Conservation (phyloP, 2,888 invertebrate genomes). For the Eurytoma adleriae region DNA sequence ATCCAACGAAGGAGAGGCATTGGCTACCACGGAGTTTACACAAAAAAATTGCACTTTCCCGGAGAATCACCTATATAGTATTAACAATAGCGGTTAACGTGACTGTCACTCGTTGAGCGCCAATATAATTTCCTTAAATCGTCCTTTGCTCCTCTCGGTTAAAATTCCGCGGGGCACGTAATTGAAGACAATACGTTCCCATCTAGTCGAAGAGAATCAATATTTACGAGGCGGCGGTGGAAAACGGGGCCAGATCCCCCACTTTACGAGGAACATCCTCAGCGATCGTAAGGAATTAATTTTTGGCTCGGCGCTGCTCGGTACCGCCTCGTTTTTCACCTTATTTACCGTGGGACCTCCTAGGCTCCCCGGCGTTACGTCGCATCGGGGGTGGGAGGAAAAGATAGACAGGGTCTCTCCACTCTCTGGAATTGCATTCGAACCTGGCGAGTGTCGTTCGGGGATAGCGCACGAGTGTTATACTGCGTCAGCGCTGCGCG, state of each 20-base stretch:
- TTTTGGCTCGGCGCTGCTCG: constrained; percentile 24
- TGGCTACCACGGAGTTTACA: too few species aligned
- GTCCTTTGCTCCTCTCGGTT: background rate
- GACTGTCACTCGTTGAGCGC: background rate
- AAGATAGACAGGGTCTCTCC: constrained; percentile 19
- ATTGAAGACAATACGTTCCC: constrained; percentile 45
- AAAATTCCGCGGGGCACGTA: constrained; percentile 29
- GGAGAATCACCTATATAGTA: too few species aligned
- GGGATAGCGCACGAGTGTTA: background rate
- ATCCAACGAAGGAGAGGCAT: too few species aligned
- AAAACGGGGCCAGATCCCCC: constrained; percentile 7
- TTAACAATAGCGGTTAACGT: background rate
- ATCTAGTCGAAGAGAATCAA: constrained; percentile 37
- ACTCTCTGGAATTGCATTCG: constrained; percentile 52
- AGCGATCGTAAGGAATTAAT: constrained; percentile 48
- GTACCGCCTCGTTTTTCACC: constrained; percentile 37
- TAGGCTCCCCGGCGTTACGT: background rate
- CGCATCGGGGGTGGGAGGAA: background rate
- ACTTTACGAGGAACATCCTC: constrained; percentile 58
- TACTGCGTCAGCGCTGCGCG: background rate
- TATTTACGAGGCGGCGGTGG: constrained; percentile 34
- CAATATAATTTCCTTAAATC: background rate
- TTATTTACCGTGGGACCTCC: constrained; percentile 40
- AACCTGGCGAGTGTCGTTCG: constrained; percentile 23
- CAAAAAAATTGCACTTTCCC: too few species aligned